Evolutionary conservation across 2,797 vertebrate genomes (phyloP), one percentile per base, ranked within the genome.

Genomic region (Centroberyx gerrardi): DNA sequence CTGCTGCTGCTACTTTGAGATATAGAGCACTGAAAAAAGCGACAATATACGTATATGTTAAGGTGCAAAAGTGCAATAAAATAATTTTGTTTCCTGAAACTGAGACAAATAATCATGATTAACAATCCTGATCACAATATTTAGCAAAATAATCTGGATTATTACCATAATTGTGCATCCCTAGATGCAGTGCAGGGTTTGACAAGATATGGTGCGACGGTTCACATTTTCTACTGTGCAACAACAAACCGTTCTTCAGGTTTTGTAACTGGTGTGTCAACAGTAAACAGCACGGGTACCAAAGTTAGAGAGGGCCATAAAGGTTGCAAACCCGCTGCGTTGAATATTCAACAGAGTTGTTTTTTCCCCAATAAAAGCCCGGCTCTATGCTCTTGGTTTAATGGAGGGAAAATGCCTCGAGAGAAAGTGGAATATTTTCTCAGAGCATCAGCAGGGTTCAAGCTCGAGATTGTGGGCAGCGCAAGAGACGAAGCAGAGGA

Each of bases 361-460:
- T 90, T 88, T 88, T 83, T 83, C 84, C 67, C 86, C 71, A 72
- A 86, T 90, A 91, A 93, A 88, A 87, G 9, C 59, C 27, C 60
- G 62, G 38, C 4, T 22, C 40, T 48, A 10, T 12, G 58, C 44
- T 54, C 6, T 29, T 33, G 62, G 31, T 81, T 88, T 88, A 90
- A 90, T 87, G 86, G 70, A 74, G 72, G 81, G 62, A 86, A 87
- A 91, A 81, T 53, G 76, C 81, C 87, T 67, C 0, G 1, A 73
- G 79, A 78, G 40, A 48, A 82, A 67, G 33, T 0, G 1, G 31
- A 67, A 78, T 55, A n/a, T 62, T 76, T 48, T 62, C 40, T 80
- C 51, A n/a, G 53, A 68, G 49, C 31, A 61, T 55, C 69, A 58
- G 33, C 40, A 31, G 22, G 4, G 33, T 38, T 38, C 36, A 38